phyloP scores from a whole-genome alignment of 1,140 invertebrate species.

The Plectrocnemia conspersa region DNA sequence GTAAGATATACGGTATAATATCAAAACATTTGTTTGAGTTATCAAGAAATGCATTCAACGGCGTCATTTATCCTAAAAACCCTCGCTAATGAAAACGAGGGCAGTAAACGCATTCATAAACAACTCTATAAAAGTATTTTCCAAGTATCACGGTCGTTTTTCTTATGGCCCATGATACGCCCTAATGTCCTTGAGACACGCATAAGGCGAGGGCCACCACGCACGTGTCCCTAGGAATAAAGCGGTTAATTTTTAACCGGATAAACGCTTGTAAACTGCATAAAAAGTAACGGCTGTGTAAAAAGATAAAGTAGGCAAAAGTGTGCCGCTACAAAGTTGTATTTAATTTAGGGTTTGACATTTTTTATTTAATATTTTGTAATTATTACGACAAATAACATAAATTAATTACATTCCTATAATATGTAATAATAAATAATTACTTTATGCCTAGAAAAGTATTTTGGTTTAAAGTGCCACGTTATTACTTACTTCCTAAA shows the following conservation, averaged over 20 bases:
- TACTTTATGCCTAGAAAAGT: too few species aligned
- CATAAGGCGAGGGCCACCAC: slow-evolving; percentile 6
- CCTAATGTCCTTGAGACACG: slow-evolving; percentile 15
- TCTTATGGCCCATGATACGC: slow-evolving; percentile 25
- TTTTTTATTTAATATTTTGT: too few species aligned
- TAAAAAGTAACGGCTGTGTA: neutral
- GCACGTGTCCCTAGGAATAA: slow-evolving; percentile 26
- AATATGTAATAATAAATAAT: too few species aligned
- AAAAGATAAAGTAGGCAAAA: neutral
- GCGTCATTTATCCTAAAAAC: neutral
- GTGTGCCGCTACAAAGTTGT: too few species aligned
- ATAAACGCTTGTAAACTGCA: neutral
- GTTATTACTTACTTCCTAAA: too few species aligned
- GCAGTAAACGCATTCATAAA: slow-evolving; percentile 32
- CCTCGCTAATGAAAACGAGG: slow-evolving; percentile 22
- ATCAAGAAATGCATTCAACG: slow-evolving; percentile 5
- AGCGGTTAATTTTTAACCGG: slow-evolving; percentile 33
- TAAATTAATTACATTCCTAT: too few species aligned
- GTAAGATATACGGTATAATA: too few species aligned
- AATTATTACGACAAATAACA: too few species aligned
- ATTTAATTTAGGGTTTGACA: too few species aligned
- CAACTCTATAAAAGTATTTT: slow-evolving; percentile 29
- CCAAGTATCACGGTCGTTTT: slow-evolving; percentile 29
- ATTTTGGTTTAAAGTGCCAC: too few species aligned
- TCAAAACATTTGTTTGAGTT: neutral